Base-by-base conservation (phyloP, 1,140 invertebrate genomes). In the Apis cerana region DNA sequence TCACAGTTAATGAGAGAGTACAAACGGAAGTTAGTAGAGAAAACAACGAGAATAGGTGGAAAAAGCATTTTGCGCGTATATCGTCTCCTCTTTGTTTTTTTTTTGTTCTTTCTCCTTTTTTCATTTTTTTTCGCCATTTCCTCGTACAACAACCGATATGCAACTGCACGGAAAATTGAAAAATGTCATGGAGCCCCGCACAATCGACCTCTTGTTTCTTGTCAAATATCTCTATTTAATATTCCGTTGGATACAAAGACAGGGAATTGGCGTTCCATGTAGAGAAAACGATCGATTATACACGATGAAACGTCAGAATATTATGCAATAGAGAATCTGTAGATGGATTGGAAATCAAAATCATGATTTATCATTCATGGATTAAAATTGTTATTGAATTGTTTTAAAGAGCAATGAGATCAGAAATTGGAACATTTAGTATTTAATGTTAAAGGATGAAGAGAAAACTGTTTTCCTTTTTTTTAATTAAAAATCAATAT, bases 1-100 rank as follows among this genome's bases (percentile, higher is more conserved):
- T 43, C 5, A 43, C 33, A 7, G 33, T 43, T 43, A 43, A 43
- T 43, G 33, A 33, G 56, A 11, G 1, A 27, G 21, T 0, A 19
- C 8, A 61, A 52, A 61, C 23, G 17, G 33, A 50, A 27, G 48
- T 12, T 8, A n/a, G 15, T n/a, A 21, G 21, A 52, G n/a, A 56
- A 61, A 27, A 68, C 9, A 19, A 4, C 21, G 8, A 27, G 56
- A 21, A 48, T 68, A 77, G 23, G 23, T 33, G 23, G 75, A n/a
- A 59, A 77, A 77, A 77, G 54, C 64, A 54, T 59, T 77, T 64
- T 77, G 59, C 68, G 64, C 27, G 33, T 56, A 50, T 65, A 58
- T 68, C 33, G 54, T 8, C 33, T 2, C 68, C 59, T 48, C 33
- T 17, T 8, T 21, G n/a, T 23, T 43, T 67, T 27, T 21, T 2